A percentile compares a stretch with the other conserved stretches of the same genome.
These are phyloP conservation scores for Psittacula echo DNA, from an alignment of 2,797 vertebrate genomes.

Conservation along the genomic window DNA sequence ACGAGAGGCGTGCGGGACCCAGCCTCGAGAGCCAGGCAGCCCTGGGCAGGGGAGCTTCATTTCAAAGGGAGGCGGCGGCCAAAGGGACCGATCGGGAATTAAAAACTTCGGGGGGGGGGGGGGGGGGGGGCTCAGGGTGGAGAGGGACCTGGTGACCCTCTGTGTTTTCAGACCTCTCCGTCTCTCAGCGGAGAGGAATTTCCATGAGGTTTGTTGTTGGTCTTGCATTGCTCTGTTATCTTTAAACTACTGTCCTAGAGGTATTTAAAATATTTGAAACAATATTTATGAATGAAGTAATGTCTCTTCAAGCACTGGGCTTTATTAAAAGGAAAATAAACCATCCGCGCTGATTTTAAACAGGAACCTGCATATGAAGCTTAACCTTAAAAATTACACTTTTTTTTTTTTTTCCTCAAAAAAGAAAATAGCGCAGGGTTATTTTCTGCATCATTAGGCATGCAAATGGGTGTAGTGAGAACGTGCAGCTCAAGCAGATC, in stretches of 20 bases:
- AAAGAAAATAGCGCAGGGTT: constrained; percentile 44
- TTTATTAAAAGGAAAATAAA: constrained; percentile 68
- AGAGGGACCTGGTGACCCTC: neutral
- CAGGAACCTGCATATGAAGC: constrained; percentile 39
- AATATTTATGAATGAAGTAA: constrained; percentile 75
- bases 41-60: neutral
- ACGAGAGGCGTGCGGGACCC: neutral
- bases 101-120: neutral
- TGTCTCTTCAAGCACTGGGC: constrained; percentile 57
- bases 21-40: neutral
- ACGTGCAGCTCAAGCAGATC: constrained; percentile 60
- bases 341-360: constrained; percentile 27
- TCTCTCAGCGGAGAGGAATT: constrained; percentile 30
- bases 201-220: neutral
- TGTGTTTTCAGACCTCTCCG: neutral
- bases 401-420: neutral
- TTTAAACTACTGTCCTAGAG: constrained; percentile 64
- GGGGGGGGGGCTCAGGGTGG: neutral
- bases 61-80: neutral
- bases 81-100: neutral
- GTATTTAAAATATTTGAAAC: constrained; percentile 70
- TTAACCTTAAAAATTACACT: constrained; percentile 1
- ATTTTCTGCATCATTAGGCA: constrained; percentile 70
- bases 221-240: constrained; percentile 49
- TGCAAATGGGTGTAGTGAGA: constrained; percentile 62